Evolutionary conservation across 2,888 invertebrate species (phyloP).

Genomic region (Empis stercorea): DNA sequence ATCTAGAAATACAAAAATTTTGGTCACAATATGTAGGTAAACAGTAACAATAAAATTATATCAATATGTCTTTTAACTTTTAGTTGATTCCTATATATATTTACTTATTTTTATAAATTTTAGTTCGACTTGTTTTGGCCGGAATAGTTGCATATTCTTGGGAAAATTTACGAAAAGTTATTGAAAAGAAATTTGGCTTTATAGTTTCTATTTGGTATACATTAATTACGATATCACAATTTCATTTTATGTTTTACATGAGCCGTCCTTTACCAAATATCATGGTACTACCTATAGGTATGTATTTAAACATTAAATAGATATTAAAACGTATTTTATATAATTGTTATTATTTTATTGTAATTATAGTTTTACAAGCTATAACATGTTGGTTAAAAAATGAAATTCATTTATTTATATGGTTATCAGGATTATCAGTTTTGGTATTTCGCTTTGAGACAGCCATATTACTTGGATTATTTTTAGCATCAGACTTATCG

Average conservation of each 20-base stretch:
- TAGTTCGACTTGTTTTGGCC: slow-evolving; percentile 74
- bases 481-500: slow-evolving; percentile 68
- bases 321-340: too few relatives aligned
- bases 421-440: slow-evolving; percentile 74
- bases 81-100: too few relatives aligned
- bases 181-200: slow-evolving; percentile 65
- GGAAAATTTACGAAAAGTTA: slow-evolving; percentile 55
- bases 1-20: slow-evolving; percentile 66
- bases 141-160: slow-evolving; percentile 62
- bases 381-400: slow-evolving; percentile 73
- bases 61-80: not conserved
- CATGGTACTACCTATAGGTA: slow-evolving; percentile 85
- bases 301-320: slow-evolving; percentile 20
- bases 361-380: slow-evolving; percentile 66
- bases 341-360: slow-evolving; percentile 1
- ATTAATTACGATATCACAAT: slow-evolving; percentile 78
- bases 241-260: slow-evolving; percentile 96
- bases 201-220: slow-evolving; percentile 72
- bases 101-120: slow-evolving; percentile 13
- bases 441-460: slow-evolving; percentile 86
- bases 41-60: slow-evolving; percentile 18
- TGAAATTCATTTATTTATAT: slow-evolving; percentile 60
- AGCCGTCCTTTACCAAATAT: slow-evolving; percentile 91
- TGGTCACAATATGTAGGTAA: slow-evolving; percentile 80
- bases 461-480: slow-evolving; percentile 69